These are phyloP conservation scores for Zeuzera pyrina DNA, from an alignment of 2,888 invertebrate species.

Conservation along the genomic window DNA sequence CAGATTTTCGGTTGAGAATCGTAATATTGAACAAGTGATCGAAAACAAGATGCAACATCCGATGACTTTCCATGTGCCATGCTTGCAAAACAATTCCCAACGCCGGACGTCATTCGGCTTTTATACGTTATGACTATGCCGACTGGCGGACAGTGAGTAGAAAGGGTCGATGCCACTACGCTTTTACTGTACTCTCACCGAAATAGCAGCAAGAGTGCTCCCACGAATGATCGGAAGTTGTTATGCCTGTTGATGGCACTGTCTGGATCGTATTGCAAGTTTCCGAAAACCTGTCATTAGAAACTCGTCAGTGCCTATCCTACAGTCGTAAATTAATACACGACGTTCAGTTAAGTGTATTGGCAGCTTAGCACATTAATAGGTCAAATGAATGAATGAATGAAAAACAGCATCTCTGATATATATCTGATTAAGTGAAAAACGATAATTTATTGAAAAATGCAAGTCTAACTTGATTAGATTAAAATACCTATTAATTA, in stretches of 20 bases:
- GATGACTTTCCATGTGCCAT: slow-evolving; percentile 24
- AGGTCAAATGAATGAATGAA: no score
- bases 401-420: not conserved
- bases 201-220: slow-evolving; percentile 92
- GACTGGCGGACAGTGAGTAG: slow-evolving; percentile 19
- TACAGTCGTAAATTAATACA: no score
- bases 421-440: no score
- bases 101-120: slow-evolving; percentile 10
- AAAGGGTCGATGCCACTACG: slow-evolving; percentile 28
- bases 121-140: slow-evolving; percentile 18
- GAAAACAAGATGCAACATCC: slow-evolving; percentile 27
- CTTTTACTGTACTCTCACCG: slow-evolving; percentile 77
- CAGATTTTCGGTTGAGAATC: slow-evolving; percentile 32
- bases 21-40: slow-evolving; percentile 20
- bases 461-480: no score
- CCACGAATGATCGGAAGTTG: slow-evolving; percentile 95
- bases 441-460: no score
- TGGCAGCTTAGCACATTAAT: no score
- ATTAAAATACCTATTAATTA: no score
- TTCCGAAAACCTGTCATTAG: slow-evolving; percentile 89
- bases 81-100: slow-evolving; percentile 19
- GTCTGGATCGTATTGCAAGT: slow-evolving; percentile 88
- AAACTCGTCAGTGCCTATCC: slow-evolving; percentile 35
- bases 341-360: no score
- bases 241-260: slow-evolving; percentile 94